Evolutionary conservation across 2,888 invertebrate genomes (phyloP).

Genomic region (Chrysolina haemoptera): DNA sequence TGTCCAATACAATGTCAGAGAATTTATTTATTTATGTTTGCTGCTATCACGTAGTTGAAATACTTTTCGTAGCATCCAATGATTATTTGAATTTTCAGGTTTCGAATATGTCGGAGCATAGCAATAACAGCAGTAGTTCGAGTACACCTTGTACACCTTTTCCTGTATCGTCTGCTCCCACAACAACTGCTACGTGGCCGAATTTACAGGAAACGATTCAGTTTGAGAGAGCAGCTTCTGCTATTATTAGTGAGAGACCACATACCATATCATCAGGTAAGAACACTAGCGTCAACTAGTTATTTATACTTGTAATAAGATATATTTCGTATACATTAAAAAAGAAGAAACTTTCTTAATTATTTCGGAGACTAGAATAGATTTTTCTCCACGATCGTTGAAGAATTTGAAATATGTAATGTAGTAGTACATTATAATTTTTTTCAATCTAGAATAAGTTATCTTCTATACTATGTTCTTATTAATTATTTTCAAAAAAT

Average conservation of each 20-base stretch:
- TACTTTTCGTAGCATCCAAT: not conserved
- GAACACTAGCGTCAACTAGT: not conserved
- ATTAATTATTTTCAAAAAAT: too few relatives aligned
- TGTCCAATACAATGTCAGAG: too few relatives aligned
- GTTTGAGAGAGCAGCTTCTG: slow-evolving; percentile 81
- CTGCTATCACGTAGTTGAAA: not conserved
- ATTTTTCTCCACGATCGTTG: too few relatives aligned
- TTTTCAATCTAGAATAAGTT: too few relatives aligned
- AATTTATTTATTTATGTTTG: not conserved
- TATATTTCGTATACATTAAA: too few relatives aligned
- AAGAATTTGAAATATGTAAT: too few relatives aligned
- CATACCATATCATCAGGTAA: slow-evolving; percentile 92
- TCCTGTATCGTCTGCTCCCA: slow-evolving; percentile 62
- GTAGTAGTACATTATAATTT: too few relatives aligned
- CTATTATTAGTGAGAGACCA: slow-evolving; percentile 86
- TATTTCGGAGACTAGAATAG: too few relatives aligned
- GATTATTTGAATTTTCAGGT: slow-evolving; percentile 66
- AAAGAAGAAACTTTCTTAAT: too few relatives aligned
- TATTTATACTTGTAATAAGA: too few relatives aligned
- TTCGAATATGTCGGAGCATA: slow-evolving; percentile 74
- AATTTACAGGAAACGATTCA: slow-evolving; percentile 84
- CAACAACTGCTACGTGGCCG: slow-evolving; percentile 83
- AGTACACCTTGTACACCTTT: slow-evolving; percentile 72
- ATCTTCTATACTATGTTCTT: too few relatives aligned
- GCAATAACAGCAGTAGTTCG: slow-evolving; percentile 70